Conservation (phyloP, 2,888 invertebrate genomes). For the Oscheius sp. region DNA sequence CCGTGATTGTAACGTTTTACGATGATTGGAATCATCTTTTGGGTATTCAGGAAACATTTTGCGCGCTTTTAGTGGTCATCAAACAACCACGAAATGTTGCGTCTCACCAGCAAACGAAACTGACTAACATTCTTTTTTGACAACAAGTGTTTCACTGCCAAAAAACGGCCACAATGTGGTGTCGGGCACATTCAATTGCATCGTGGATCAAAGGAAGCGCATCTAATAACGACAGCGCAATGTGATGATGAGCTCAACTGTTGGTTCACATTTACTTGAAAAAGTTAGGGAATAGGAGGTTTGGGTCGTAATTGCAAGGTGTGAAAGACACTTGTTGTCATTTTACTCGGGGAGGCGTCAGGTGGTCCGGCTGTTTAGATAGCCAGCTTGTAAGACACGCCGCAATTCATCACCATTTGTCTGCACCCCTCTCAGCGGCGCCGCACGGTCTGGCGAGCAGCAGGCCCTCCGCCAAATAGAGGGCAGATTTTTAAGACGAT, state of each 20-base stretch:
- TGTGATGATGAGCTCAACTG: constrained; percentile 27
- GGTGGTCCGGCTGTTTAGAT: constrained; percentile 21
- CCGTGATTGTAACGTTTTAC: constrained; percentile 14
- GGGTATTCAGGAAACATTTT: constrained; percentile 24
- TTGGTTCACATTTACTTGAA: constrained; percentile 3
- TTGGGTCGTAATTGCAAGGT: neutral
- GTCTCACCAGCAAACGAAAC: neutral
- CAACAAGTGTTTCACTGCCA: constrained; percentile 2
- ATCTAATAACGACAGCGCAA: constrained; percentile 23
- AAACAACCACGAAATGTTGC: constrained; percentile 26
- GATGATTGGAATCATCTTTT: constrained; percentile 30
- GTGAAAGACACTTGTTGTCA: neutral
- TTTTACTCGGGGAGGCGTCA: constrained; percentile 3
- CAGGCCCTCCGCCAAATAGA: no score
- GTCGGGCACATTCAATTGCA: constrained; percentile 18
- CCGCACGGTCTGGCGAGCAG: constrained; percentile 11
- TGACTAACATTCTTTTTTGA: constrained; percentile 1
- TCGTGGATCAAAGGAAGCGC: constrained; percentile 24
- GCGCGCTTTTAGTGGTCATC: constrained; percentile 24
- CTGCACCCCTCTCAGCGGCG: constrained; percentile 17
- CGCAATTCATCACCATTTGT: constrained; percentile 31
- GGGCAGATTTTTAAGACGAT: no score
- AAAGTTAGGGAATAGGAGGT: neutral
- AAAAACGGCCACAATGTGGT: constrained; percentile 17
- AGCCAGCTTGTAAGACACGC: constrained; percentile 23